A percentile compares a stretch with the other conserved stretches of the same genome.
Conservation (phyloP, 2,888 invertebrate species). For the Meteorus cinctellus region DNA sequence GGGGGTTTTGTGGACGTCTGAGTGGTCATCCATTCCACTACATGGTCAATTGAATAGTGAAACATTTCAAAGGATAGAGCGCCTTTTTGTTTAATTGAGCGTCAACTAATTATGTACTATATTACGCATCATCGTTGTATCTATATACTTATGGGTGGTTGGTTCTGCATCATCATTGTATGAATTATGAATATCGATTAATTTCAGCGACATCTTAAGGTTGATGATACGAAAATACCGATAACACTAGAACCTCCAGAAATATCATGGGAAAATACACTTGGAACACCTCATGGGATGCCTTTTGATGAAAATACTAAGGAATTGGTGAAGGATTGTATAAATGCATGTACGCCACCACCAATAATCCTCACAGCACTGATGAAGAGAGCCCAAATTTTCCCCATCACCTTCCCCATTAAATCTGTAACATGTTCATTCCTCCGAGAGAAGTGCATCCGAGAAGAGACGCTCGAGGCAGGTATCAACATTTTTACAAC, state of each 20-base stretch:
- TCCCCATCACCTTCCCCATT: constrained; percentile 71
- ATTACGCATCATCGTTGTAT: background rate
- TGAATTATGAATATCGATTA: background rate
- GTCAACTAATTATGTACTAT: constrained; percentile 60
- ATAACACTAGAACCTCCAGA: constrained; percentile 64
- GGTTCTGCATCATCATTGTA: too few relatives aligned
- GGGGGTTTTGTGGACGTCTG: constrained; percentile 56
- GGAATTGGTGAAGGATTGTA: constrained; percentile 61
- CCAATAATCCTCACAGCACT: constrained; percentile 63
- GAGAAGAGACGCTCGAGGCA: constrained; percentile 63
- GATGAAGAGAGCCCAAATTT: constrained; percentile 68
- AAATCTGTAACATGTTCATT: constrained; percentile 64
- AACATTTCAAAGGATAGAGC: constrained; percentile 63
- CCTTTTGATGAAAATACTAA: constrained; percentile 68
- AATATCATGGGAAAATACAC: constrained; percentile 67
- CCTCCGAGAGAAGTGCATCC: constrained; percentile 62
- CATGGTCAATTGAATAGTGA: constrained; percentile 69
- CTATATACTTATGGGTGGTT: too few relatives aligned
- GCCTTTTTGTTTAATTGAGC: constrained; percentile 64
- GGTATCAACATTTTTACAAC: background rate
- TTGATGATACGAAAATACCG: constrained; percentile 50
- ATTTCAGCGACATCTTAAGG: constrained; percentile 34
- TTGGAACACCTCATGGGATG: constrained; percentile 67
- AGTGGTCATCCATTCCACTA: constrained; percentile 69
- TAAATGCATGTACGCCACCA: constrained; percentile 59